Evolutionary conservation across 2,888 invertebrate genomes (phyloP).

Genomic region (Leuctra nigra): DNA sequence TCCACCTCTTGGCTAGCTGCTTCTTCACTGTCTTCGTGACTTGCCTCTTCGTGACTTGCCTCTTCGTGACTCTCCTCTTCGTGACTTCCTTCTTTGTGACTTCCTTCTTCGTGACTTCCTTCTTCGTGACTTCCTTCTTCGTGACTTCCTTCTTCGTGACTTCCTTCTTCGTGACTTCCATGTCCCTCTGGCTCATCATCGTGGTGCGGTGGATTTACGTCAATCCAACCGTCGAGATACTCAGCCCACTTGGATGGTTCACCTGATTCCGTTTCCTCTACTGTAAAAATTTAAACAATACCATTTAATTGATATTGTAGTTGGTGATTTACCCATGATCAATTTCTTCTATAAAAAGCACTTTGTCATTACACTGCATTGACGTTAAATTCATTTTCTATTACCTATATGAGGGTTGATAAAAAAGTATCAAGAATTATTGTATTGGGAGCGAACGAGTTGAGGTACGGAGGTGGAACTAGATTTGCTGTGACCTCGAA

Average conservation of each 20-base stretch:
- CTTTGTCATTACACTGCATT: too few species aligned
- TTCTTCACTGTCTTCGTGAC: constrained; percentile 46
- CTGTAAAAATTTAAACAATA: too few species aligned
- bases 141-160: constrained; percentile 42
- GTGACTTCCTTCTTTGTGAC: constrained; percentile 27
- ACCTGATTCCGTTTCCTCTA: too few species aligned
- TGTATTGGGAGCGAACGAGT: too few species aligned
- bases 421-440: too few species aligned
- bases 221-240: constrained; percentile 73
- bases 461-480: too few species aligned
- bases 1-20: constrained; percentile 34
- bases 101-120: constrained; percentile 15
- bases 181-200: constrained; percentile 34
- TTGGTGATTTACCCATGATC: too few species aligned
- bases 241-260: constrained; percentile 61
- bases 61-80: constrained; percentile 29
- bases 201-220: constrained; percentile 46
- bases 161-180: constrained; percentile 33
- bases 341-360: too few species aligned
- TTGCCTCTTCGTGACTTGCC: constrained; percentile 36
- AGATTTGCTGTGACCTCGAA: too few species aligned
- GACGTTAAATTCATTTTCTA: too few species aligned
- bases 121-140: constrained; percentile 38
- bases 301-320: too few species aligned
- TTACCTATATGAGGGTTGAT: too few species aligned